Evolutionary conservation across 2,797 vertebrate genomes (phyloP).

Genomic region (Labroides dimidiatus): DNA sequence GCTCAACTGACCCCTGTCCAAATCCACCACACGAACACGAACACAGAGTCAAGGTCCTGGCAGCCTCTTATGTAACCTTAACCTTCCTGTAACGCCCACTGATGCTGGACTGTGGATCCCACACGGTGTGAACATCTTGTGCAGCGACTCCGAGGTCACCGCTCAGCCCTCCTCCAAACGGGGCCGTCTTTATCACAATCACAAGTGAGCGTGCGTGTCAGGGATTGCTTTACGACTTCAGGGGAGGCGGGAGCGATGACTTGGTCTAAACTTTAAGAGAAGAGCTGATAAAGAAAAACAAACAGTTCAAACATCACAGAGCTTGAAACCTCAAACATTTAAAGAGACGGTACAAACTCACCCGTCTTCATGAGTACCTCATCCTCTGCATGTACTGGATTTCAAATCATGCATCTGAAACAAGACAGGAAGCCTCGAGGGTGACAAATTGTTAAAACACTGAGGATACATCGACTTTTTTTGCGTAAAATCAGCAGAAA

Average conservation of each 20-base stretch:
- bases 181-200: slow-evolving; percentile 23
- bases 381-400: neutral
- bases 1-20: slow-evolving; percentile 9
- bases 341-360: neutral
- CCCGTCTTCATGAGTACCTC: neutral
- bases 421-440: neutral
- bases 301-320: too few relatives aligned
- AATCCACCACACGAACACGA: slow-evolving; percentile 16
- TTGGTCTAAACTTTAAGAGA: neutral
- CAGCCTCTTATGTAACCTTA: slow-evolving; percentile 61
- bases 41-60: neutral
- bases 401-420: slow-evolving; percentile 6
- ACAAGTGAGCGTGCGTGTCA: slow-evolving; percentile 18
- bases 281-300: too few relatives aligned
- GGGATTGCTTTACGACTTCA: slow-evolving; percentile 49
- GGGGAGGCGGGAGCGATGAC: neutral
- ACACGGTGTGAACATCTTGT: neutral
- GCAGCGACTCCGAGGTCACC: slow-evolving; percentile 18
- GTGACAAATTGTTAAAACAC: neutral
- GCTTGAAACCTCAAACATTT: too few relatives aligned
- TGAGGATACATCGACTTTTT: neutral
- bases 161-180: slow-evolving; percentile 3
- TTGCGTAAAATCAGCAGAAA: neutral
- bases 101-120: slow-evolving; percentile 37
- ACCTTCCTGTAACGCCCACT: slow-evolving; percentile 35